A percentile compares a stretch with the other conserved stretches of the same genome.
Evolutionary conservation across 92 coral and sea anemone species (phyloP).

Genomic region (Porites rus): DNA sequence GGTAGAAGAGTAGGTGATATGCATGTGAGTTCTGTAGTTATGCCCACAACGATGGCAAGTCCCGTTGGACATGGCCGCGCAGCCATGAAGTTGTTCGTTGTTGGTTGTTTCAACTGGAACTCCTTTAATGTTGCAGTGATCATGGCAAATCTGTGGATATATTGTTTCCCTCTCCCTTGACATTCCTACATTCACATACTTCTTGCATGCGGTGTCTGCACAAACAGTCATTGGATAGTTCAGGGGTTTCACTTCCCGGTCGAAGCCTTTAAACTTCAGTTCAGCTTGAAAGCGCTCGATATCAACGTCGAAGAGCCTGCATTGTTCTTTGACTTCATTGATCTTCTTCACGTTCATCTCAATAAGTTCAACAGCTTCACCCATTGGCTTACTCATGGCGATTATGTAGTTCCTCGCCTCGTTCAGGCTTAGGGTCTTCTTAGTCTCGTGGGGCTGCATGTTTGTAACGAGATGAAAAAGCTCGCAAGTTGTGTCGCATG

Average conservation of each 20-base stretch:
- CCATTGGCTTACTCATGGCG: conserved; percentile 46
- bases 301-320: background rate
- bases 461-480: conserved; percentile 9
- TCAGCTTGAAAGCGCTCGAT: background rate
- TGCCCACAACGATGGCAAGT: background rate
- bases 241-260: background rate
- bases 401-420: conserved; percentile 29
- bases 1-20: background rate
- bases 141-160: conserved; percentile 36
- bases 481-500: conserved; percentile 25
- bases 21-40: conserved; percentile 22
- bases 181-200: conserved; percentile 9
- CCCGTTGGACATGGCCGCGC: conserved; percentile 7
- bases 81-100: conserved; percentile 33
- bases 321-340: conserved; percentile 13
- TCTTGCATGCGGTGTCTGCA: conserved; percentile 13
- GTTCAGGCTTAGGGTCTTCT: conserved; percentile 35
- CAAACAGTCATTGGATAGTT: conserved; percentile 31
- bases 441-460: conserved; percentile 30
- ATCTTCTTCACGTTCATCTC: background rate
- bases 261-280: background rate
- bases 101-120: conserved; percentile 21
- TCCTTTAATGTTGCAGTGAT: conserved; percentile 1
- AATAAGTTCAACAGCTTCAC: conserved; percentile 23
- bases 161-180: conserved; percentile 10